phyloP scores from a whole-genome alignment of 2,797 vertebrate genomes.

The Muraenolepis orangiensis region DNA sequence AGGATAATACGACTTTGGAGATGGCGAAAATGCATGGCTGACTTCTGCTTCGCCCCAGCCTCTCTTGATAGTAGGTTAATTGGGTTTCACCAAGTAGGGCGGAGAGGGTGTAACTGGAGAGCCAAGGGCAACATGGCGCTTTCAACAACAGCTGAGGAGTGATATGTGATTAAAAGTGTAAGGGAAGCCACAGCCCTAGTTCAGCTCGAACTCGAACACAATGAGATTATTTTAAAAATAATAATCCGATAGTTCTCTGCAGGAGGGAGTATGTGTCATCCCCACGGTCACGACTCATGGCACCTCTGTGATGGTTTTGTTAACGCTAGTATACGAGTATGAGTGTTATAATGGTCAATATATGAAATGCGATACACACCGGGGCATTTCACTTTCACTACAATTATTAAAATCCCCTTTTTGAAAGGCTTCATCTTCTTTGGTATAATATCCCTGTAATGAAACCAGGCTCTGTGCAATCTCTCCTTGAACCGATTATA shows the following conservation, averaged over 20 bases:
- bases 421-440: background rate
- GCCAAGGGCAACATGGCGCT: background rate
- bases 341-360: too few relatives aligned
- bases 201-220: background rate
- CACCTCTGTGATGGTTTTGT: too few relatives aligned
- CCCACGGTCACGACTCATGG: too few relatives aligned
- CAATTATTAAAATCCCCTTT: too few relatives aligned
- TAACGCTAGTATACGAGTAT: too few relatives aligned
- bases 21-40: background rate
- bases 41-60: background rate
- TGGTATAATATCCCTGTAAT: background rate
- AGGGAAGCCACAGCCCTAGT: too few relatives aligned
- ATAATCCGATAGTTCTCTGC: background rate
- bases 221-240: background rate
- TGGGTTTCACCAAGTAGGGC: background rate
- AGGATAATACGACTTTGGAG: background rate
- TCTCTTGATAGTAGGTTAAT: background rate
- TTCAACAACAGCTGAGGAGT: background rate
- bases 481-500: too few relatives aligned
- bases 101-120: background rate
- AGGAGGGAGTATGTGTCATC: background rate
- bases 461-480: background rate
- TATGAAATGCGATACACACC: too few relatives aligned
- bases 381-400: too few relatives aligned
- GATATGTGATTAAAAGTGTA: slow-evolving; percentile 1